These are phyloP conservation scores for Pterois miles DNA, from an alignment of 2,797 vertebrate genomes.

Conservation along the genomic window DNA sequence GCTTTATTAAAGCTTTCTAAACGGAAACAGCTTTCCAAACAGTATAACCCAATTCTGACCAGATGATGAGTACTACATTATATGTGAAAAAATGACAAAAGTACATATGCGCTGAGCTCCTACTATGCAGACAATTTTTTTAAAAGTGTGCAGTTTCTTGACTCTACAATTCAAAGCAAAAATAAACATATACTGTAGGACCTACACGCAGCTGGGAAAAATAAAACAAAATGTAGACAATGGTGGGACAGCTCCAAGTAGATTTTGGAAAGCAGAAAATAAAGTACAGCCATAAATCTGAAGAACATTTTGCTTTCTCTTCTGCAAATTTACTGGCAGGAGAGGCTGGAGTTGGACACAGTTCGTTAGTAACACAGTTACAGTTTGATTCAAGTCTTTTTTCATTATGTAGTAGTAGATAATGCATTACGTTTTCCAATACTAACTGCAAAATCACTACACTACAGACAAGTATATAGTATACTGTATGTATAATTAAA, in stretches of 20 bases:
- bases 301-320: background rate
- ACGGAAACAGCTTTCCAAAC: background rate
- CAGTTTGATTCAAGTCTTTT: background rate
- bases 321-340: background rate
- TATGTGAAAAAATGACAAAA: background rate
- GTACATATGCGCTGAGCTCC: background rate
- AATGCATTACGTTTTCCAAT: background rate
- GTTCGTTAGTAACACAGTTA: no score
- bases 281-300: slow-evolving; percentile 19
- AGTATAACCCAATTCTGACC: background rate
- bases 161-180: background rate
- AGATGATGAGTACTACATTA: background rate
- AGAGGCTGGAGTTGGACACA: background rate
- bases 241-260: slow-evolving; percentile 32
- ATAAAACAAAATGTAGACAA: slow-evolving; percentile 16
- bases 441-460: background rate
- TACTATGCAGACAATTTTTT: background rate
- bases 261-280: slow-evolving; percentile 22
- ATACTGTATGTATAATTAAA: background rate
- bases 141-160: background rate
- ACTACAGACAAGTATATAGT: background rate
- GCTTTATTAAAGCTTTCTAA: background rate
- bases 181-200: background rate
- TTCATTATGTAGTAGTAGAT: background rate
- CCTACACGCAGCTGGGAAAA: slow-evolving; percentile 14